phyloP scores from a whole-genome alignment of 2,113 vertebrate genomes.

The Ascaphus truei region DNA sequence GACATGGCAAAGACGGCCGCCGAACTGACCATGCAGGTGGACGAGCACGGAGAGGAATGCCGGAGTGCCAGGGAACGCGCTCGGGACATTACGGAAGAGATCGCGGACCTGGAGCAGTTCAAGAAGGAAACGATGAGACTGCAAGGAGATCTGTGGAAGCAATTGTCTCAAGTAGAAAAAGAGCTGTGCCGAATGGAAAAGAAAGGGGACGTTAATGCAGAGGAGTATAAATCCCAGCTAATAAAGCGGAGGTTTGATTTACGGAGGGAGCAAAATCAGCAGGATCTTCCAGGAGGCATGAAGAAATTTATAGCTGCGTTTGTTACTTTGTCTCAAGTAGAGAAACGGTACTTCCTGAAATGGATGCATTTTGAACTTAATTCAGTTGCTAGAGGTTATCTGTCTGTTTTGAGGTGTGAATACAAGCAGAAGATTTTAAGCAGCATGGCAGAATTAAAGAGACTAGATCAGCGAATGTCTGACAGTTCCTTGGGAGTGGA shows the following conservation, averaged over 20 bases:
- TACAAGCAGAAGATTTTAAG: slow-evolving; percentile 16
- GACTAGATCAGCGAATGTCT: slow-evolving; percentile 40
- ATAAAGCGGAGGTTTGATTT: slow-evolving; percentile 38
- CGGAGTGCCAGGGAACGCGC: background rate
- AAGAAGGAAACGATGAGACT: slow-evolving; percentile 41
- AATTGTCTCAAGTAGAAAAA: slow-evolving; percentile 39
- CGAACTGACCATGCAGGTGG: slow-evolving; percentile 38
- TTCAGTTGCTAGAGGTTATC: background rate
- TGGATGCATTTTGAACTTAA: slow-evolving; percentile 49
- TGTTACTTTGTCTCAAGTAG: slow-evolving; percentile 23
- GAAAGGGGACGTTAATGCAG: background rate
- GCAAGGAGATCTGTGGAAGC: slow-evolving; percentile 42
- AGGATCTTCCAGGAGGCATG: slow-evolving; percentile 9
- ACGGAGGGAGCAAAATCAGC: slow-evolving; percentile 39
- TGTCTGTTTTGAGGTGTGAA: background rate
- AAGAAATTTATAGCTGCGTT: slow-evolving; percentile 44
- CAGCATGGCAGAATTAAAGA: slow-evolving; percentile 2
- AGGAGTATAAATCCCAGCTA: slow-evolving; percentile 33
- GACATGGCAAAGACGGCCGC: slow-evolving; percentile 43
- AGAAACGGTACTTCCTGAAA: slow-evolving; percentile 49
- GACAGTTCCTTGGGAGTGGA: slow-evolving; percentile 64
- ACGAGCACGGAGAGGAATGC: slow-evolving; percentile 43
- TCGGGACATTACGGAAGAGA: background rate
- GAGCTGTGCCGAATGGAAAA: slow-evolving; percentile 24
- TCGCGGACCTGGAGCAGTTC: slow-evolving; percentile 30